Percentiles rank a stretch among this genome's conserved stretches.
Conservation (phyloP, 2,113 vertebrate species). For the Benitochromis conjunctus region DNA sequence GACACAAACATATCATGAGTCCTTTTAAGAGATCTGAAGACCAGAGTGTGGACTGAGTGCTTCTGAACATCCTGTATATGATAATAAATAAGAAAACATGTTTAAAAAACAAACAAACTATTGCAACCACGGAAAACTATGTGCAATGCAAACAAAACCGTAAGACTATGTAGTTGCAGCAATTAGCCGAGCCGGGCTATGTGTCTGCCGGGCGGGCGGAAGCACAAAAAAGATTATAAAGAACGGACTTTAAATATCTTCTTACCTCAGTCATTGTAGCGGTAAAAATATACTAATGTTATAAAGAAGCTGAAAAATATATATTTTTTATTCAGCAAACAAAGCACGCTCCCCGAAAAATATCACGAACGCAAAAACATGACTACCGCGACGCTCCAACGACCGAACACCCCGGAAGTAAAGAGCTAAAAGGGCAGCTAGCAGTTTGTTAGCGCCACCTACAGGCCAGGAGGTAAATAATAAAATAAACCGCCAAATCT, state of each 20-base stretch:
- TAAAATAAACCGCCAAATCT: background rate
- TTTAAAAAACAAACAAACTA: background rate
- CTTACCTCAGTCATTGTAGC: slow-evolving; percentile 61
- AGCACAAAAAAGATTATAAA: background rate
- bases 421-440: accelerated
- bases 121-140: background rate
- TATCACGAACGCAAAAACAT: background rate
- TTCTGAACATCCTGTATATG: slow-evolving; percentile 89
- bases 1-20: slow-evolving; percentile 98
- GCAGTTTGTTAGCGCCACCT: background rate
- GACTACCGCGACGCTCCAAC: background rate
- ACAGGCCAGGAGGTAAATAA: background rate
- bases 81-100: background rate
- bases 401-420: slow-evolving; percentile 30
- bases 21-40: slow-evolving; percentile 97
- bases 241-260: background rate
- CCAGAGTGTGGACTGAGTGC: slow-evolving; percentile 95
- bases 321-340: background rate
- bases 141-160: background rate
- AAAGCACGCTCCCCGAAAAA: background rate
- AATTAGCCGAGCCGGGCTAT: slow-evolving; percentile 10
- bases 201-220: background rate
- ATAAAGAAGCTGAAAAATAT: background rate
- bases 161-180: background rate
- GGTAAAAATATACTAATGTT: background rate